These are phyloP conservation scores for Catotricha subobsoleta DNA, from an alignment of 2,888 invertebrate species.

Conservation along the genomic window DNA sequence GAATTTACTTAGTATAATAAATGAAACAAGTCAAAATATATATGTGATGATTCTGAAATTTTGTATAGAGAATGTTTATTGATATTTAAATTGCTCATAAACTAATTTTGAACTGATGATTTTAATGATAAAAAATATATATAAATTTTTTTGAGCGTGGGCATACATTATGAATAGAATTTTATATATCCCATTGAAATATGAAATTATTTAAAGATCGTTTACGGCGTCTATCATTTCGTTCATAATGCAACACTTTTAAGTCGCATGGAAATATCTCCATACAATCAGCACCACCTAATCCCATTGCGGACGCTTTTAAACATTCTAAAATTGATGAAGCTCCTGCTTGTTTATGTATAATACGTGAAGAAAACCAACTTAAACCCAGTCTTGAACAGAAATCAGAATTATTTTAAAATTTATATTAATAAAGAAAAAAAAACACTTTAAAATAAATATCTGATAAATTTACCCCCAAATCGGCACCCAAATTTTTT, in stretches of 20 bases:
- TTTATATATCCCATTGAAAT: too few relatives aligned
- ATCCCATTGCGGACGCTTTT: constrained; percentile 46
- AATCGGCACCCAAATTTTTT: constrained; percentile 51
- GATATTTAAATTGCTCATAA: too few relatives aligned
- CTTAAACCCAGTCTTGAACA: constrained; percentile 52
- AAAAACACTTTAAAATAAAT: background rate
- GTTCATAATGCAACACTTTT: background rate
- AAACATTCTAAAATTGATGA: constrained; percentile 39
- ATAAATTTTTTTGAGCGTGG: too few relatives aligned
- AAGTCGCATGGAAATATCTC: constrained; percentile 32
- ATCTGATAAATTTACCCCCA: constrained; percentile 41
- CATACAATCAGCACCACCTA: constrained; percentile 48
- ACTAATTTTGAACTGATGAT: too few relatives aligned
- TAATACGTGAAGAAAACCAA: constrained; percentile 44
- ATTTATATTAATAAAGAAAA: constrained; percentile 6
- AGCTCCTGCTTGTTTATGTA: constrained; percentile 24
- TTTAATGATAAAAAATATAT: too few relatives aligned
- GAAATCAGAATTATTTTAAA: constrained; percentile 2
- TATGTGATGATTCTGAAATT: too few relatives aligned
- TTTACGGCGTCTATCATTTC: background rate
- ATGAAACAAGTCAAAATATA: too few relatives aligned
- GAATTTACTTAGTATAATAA: too few relatives aligned
- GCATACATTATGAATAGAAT: too few relatives aligned
- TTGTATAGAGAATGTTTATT: too few relatives aligned
- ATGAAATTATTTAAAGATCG: too few relatives aligned